Evolutionary conservation across 2,888 invertebrate genomes (phyloP).

Genomic region (Netelia melanura): DNA sequence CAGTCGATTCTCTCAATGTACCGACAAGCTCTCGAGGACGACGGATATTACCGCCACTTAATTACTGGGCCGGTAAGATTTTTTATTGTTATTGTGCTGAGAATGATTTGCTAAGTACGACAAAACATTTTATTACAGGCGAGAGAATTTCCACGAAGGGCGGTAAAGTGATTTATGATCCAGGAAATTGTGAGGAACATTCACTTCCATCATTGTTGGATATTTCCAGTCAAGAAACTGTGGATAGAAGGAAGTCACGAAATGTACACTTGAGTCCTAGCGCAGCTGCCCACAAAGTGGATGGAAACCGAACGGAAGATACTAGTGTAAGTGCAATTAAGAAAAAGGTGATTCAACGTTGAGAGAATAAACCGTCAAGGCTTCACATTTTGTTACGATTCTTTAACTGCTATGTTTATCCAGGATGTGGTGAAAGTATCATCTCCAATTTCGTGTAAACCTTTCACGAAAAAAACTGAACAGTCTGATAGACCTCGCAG

Average conservation of each 20-base stretch:
- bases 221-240: slow-evolving; percentile 29
- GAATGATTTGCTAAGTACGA: background rate
- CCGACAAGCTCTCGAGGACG: slow-evolving; percentile 77
- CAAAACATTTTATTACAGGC: slow-evolving; percentile 65
- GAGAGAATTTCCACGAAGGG: slow-evolving; percentile 76
- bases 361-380: background rate
- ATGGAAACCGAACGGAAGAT: slow-evolving; percentile 19
- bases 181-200: slow-evolving; percentile 70
- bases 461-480: slow-evolving; percentile 1
- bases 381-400: background rate
- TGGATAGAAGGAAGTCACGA: slow-evolving; percentile 36
- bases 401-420: background rate
- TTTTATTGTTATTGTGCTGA: background rate
- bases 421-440: slow-evolving; percentile 46
- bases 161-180: slow-evolving; percentile 72
- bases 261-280: slow-evolving; percentile 24
- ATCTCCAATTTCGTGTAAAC: slow-evolving; percentile 7
- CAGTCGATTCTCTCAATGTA: slow-evolving; percentile 66
- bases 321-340: slow-evolving; percentile 14
- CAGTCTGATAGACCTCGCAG: background rate
- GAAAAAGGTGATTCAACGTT: slow-evolving; percentile 43
- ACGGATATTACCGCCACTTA: slow-evolving; percentile 75
- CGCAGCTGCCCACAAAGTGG: background rate
- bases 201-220: slow-evolving; percentile 61
- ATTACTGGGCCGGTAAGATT: slow-evolving; percentile 77